These are phyloP conservation scores for Champsocephalus esox DNA, from an alignment of 2,797 vertebrate genomes.

Conservation along the genomic window DNA sequence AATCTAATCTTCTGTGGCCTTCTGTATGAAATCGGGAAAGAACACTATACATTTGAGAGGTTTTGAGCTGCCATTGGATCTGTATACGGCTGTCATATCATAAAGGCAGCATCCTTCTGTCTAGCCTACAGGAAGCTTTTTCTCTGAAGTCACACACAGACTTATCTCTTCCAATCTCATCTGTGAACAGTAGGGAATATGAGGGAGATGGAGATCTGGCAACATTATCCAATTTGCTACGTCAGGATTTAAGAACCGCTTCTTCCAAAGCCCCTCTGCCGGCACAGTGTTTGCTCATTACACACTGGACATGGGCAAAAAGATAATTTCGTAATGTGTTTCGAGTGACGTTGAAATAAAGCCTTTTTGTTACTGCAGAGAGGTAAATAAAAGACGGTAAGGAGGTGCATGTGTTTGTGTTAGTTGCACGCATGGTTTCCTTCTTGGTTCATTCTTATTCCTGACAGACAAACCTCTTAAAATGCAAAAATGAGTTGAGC, in stretches of 20 bases:
- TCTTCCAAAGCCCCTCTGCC: slow-evolving; percentile 44
- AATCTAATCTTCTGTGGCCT: background rate
- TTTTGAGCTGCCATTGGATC: slow-evolving; percentile 14
- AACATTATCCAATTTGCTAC: slow-evolving; percentile 28
- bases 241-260: slow-evolving; percentile 57
- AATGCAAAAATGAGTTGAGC: slow-evolving; percentile 30
- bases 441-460: slow-evolving; percentile 41
- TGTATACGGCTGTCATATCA: slow-evolving; percentile 16
- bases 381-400: slow-evolving; percentile 32
- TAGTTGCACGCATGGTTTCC: background rate
- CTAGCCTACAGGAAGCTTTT: slow-evolving; percentile 27
- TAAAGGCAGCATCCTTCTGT: slow-evolving; percentile 39
- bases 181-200: slow-evolving; percentile 26
- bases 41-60: background rate
- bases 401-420: slow-evolving; percentile 20
- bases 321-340: slow-evolving; percentile 10
- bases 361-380: slow-evolving; percentile 9
- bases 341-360: slow-evolving; percentile 11
- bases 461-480: slow-evolving; percentile 42
- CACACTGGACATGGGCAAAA: slow-evolving; percentile 36
- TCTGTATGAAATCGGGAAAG: slow-evolving; percentile 4
- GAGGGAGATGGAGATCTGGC: slow-evolving; percentile 5
- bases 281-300: slow-evolving; percentile 47
- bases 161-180: slow-evolving; percentile 10
- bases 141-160: slow-evolving; percentile 36